phyloP scores from a whole-genome alignment of 2,113 vertebrate genomes.

The Cyanoderma ruficeps region DNA sequence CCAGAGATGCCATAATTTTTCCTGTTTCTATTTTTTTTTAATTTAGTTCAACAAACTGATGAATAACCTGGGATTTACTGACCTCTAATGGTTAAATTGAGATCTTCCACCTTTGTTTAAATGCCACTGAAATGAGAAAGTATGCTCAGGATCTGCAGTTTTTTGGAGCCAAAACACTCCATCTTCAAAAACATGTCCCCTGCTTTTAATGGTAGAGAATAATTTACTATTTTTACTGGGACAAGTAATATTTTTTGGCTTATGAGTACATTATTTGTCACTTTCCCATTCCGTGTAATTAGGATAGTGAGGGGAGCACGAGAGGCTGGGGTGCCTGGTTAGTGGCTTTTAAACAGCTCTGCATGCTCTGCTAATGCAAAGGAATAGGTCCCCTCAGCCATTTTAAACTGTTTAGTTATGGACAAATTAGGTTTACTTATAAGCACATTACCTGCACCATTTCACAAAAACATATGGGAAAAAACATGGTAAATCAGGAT shows the following conservation, averaged over 20 bases:
- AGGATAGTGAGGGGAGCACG: not conserved
- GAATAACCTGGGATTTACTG: slow-evolving; percentile 60
- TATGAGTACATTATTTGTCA: not conserved
- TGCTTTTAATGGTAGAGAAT: not conserved
- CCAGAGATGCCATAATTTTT: not conserved
- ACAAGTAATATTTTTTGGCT: not conserved
- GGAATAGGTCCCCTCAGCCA: not conserved
- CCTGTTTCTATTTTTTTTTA: not conserved
- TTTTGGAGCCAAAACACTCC: not conserved
- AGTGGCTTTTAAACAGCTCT: not conserved
- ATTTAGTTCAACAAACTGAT: not conserved
- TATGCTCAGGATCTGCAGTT: not conserved
- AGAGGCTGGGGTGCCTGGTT: not conserved
- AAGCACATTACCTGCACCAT: not conserved
- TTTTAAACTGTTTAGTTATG: not conserved
- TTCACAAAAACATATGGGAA: not conserved
- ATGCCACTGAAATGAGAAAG: not conserved
- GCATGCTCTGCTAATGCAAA: not conserved
- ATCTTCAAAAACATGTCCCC: not conserved
- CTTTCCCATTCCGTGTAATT: not conserved
- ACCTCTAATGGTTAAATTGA: slow-evolving; percentile 63
- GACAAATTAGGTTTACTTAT: not conserved
- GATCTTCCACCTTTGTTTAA: slow-evolving; percentile 2
- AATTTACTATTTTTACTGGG: not conserved
- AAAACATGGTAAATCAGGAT: not conserved